Base-by-base conservation (phyloP, 2,888 invertebrate species). In the Troilus luridus region DNA sequence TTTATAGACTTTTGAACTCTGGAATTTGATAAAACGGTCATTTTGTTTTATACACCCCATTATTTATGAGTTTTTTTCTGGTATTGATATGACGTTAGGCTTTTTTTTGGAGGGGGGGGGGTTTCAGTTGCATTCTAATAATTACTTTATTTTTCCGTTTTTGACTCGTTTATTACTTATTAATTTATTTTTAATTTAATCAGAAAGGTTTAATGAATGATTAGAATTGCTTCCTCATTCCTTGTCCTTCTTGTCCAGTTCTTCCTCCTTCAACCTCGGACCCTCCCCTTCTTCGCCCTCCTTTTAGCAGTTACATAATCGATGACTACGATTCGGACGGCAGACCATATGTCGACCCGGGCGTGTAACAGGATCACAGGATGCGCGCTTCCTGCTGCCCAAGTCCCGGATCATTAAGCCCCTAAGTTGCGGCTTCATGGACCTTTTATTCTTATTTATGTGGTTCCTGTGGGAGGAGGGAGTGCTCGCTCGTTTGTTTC, bases 361-460 rank as follows among this genome's bases (percentile, higher is more conserved):
- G 21, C 56, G 85, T 85, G 85, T 56, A 85, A 85, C 56, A 56
- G 85, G 85, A 85, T 85, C 85, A 58, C 21, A 85, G 85, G 85
- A 85, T 56, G 56, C 85, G 0, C n/a, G n/a, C 85, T 85, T 85
- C 85, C 85, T 85, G 85, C 56, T 17, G 7, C 1, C 81, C 81
- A 81, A 81, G 81, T 81, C 85, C 85, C 56, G 56, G 56, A 12
- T 56, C 72, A 77, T 85, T 85, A 85, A 58, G 85, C 21, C 85
- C 85, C 54, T 85, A 77, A 77, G 27, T 77, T 77, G 72, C 17
- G 72, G 72, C 72, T 77, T 24, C 24, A 67, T 67, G 67, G 67
- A 24, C 14, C 67, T 67, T 67, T 77, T 77, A 77, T 77, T 77
- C 72, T 77, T 77, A 41, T 77, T 77, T 77, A 77, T 77, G 27